Percentiles rank a stretch among this genome's conserved stretches.
These are phyloP conservation scores for Syngnathus rostellatus DNA, from an alignment of 2,797 vertebrate genomes.

Conservation along the genomic window DNA sequence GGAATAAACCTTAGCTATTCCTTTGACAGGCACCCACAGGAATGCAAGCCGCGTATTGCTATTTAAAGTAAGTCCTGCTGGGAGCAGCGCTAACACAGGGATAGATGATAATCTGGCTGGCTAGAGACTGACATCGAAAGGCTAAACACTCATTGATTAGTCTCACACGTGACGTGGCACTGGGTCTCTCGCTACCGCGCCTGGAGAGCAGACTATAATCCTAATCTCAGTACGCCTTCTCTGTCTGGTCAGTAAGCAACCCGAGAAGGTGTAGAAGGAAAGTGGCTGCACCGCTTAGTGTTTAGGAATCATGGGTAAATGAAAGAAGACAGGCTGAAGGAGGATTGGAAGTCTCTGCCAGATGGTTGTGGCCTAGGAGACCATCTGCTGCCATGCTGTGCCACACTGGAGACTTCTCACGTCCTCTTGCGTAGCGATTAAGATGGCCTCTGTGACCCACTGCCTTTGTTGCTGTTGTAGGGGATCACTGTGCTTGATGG, in stretches of 20 bases:
- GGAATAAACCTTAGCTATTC: too few species aligned
- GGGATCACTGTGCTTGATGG: conserved; percentile 27
- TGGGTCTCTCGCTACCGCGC: conserved; percentile 34
- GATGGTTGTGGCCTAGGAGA: conserved; percentile 69
- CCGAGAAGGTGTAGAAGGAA: conserved; percentile 8
- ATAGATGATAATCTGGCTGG: conserved; percentile 55
- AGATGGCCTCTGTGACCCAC: conserved; percentile 22
- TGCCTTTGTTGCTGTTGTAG: conserved; percentile 17
- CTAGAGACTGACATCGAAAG: conserved; percentile 41
- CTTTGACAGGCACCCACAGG: conserved; percentile 26
- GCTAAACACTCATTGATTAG: conserved; percentile 63
- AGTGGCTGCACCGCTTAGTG: conserved; percentile 25
- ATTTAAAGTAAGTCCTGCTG: conserved; percentile 56
- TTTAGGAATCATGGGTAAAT: conserved; percentile 62
- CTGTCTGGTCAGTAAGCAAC: conserved; percentile 9
- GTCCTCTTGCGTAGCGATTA: conserved; percentile 41
- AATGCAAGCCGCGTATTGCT: conserved; percentile 49
- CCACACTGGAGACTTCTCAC: conserved; percentile 46
- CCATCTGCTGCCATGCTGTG: conserved; percentile 70
- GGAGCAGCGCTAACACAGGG: conserved; percentile 38
- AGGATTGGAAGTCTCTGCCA: conserved; percentile 66
- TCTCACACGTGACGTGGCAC: conserved; percentile 41
- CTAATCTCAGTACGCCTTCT: conserved; percentile 21
- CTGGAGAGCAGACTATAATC: conserved; percentile 25
- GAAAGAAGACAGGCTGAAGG: conserved; percentile 60